Conservation (phyloP, 2,888 invertebrate species). For the Drosophila melanocephala region DNA sequence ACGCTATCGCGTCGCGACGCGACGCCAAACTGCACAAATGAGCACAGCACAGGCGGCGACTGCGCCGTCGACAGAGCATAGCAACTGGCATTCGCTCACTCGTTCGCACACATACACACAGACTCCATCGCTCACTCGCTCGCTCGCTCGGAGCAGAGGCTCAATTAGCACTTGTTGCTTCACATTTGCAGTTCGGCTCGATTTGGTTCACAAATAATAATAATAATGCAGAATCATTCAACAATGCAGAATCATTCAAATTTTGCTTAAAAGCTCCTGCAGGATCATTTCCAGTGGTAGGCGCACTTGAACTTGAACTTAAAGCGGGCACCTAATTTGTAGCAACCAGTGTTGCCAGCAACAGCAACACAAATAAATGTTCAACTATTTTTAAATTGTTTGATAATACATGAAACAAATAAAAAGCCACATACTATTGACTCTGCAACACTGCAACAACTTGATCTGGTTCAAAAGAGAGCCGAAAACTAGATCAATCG, state of each 20-base stretch:
- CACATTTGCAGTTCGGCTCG: slow-evolving; percentile 39
- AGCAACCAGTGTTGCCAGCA: slow-evolving; percentile 10
- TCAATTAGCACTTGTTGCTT: slow-evolving; percentile 59
- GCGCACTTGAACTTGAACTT: slow-evolving; percentile 81
- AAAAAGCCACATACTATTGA: not conserved
- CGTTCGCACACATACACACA: not conserved
- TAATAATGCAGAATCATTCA: slow-evolving; percentile 66
- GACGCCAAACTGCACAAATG: slow-evolving; percentile 71
- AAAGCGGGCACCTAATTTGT: slow-evolving; percentile 31
- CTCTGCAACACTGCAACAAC: not conserved
- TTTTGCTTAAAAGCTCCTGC: slow-evolving; percentile 16
- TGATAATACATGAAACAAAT: not conserved
- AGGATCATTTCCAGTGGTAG: slow-evolving; percentile 33
- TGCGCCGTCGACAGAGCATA: slow-evolving; percentile 27
- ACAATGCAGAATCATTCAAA: slow-evolving; percentile 54
- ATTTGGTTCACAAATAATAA: slow-evolving; percentile 64
- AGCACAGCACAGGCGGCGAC: slow-evolving; percentile 68
- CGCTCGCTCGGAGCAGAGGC: slow-evolving; percentile 19
- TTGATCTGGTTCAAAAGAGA: not conserved
- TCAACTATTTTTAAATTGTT: not conserved
- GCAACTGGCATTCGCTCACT: slow-evolving; percentile 34
- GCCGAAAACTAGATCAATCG: not conserved
- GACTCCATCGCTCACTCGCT: slow-evolving; percentile 4
- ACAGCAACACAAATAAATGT: not conserved
- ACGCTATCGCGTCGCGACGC: slow-evolving; percentile 45